Evolutionary conservation across 2,113 vertebrate genomes (phyloP).

Genomic region (Ameiurus melas): DNA sequence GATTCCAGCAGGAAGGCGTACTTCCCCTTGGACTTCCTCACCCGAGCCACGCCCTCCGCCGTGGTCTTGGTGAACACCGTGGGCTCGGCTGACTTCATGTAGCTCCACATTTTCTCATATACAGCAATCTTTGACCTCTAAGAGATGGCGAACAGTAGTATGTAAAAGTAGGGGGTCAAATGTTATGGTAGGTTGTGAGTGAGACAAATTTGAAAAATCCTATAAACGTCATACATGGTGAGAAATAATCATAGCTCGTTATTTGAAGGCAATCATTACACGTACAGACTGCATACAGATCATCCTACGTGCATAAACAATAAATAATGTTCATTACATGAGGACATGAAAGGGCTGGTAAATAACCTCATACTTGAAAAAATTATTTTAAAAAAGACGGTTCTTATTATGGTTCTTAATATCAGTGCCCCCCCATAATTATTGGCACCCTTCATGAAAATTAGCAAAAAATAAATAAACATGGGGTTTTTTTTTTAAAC

Average conservation of each 20-base stretch:
- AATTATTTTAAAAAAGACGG: not conserved
- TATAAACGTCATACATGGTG: not conserved
- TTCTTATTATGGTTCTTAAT: not conserved
- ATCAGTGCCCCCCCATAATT: not conserved
- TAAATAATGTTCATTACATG: not conserved
- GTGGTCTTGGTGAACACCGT: conserved; percentile 98
- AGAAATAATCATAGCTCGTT: not conserved
- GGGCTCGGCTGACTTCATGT: conserved; percentile 98
- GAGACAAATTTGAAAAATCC: not conserved
- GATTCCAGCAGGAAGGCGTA: conserved; percentile 99
- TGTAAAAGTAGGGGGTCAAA: conserved; percentile 31
- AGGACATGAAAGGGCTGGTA: not conserved
- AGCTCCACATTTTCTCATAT: conserved; percentile 99
- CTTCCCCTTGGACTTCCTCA: conserved; percentile 98
- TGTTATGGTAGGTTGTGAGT: not conserved
- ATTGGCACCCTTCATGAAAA: not conserved
- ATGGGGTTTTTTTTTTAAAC: not conserved
- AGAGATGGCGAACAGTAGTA: conserved; percentile 31
- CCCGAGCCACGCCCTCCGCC: conserved; percentile 92
- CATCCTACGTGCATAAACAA: not conserved
- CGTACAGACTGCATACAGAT: no score
- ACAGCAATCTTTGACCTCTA: conserved; percentile 99
- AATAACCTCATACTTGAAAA: not conserved
- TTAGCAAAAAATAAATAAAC: not conserved
- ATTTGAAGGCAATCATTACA: not conserved